These are phyloP conservation scores for Mythimna vitellina DNA, from an alignment of 2,888 invertebrate genomes.

Conservation along the genomic window DNA sequence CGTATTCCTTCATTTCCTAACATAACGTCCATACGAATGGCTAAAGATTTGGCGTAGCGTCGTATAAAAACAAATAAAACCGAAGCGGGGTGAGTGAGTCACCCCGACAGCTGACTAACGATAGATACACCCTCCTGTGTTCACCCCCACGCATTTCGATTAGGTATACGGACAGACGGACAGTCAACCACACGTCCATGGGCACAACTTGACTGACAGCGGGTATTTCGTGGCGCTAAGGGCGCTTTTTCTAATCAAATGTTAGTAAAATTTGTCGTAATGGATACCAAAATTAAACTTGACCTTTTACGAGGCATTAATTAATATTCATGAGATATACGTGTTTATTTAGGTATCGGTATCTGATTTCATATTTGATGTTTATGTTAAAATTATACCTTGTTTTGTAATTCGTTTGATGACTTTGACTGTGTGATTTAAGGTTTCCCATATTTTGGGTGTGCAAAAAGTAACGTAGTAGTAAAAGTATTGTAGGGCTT, in stretches of 20 bases:
- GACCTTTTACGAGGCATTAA: constrained; percentile 53
- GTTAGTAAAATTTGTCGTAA: constrained; percentile 1
- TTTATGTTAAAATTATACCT: not conserved
- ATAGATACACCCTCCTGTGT: constrained; percentile 54
- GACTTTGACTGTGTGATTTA: too few relatives aligned
- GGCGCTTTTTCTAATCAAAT: not conserved
- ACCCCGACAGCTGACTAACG: constrained; percentile 67
- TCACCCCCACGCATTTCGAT: constrained; percentile 58
- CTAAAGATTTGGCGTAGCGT: constrained; percentile 60
- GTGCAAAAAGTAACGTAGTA: too few relatives aligned
- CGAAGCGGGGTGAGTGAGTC: constrained; percentile 59
- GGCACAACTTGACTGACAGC: not conserved
- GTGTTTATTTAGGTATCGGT: constrained; percentile 9
- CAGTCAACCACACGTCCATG: constrained; percentile 11
- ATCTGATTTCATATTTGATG: not conserved
- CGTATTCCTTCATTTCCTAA: constrained; percentile 48
- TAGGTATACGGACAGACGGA: constrained; percentile 36
- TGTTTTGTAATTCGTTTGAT: not conserved
- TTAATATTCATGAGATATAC: constrained; percentile 39
- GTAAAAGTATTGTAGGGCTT: too few relatives aligned
- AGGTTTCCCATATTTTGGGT: too few relatives aligned
- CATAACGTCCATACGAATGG: constrained; percentile 55
- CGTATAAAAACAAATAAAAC: constrained; percentile 69
- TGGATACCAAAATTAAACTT: constrained; percentile 64
- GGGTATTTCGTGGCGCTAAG: not conserved